phyloP scores from a whole-genome alignment of 2,113 vertebrate genomes.

The Romanogobio albipinnatus region DNA sequence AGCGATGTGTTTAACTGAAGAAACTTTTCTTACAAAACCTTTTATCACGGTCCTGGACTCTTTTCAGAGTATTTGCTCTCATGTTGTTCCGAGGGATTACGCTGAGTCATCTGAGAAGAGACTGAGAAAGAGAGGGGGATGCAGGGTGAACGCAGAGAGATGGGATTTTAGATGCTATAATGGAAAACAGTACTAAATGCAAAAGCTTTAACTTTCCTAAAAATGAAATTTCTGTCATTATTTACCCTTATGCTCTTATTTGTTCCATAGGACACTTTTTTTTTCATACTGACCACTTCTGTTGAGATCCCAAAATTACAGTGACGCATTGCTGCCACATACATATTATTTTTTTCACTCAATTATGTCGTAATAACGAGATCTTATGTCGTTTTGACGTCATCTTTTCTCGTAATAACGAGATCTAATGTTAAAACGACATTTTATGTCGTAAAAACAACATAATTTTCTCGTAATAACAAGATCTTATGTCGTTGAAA shows the following conservation, averaged over 20 bases:
- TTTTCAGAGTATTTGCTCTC: slow-evolving; percentile 30
- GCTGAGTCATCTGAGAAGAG: slow-evolving; percentile 46
- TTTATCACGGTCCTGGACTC: slow-evolving; percentile 45
- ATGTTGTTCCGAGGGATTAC: slow-evolving; percentile 49
- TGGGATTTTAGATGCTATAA: slow-evolving; percentile 26
- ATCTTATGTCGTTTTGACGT: too few species aligned
- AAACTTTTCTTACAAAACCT: slow-evolving; percentile 42
- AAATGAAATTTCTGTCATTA: not conserved
- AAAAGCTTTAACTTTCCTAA: not conserved
- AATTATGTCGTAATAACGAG: too few species aligned
- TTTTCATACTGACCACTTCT: not conserved
- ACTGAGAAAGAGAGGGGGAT: not conserved
- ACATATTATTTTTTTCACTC: too few species aligned
- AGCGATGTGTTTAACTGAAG: slow-evolving; percentile 18
- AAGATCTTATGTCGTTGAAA: too few species aligned
- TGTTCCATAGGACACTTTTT: not conserved
- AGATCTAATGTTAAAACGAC: too few species aligned
- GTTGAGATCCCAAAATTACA: not conserved
- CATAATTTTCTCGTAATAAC: too few species aligned
- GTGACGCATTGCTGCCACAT: too few species aligned
- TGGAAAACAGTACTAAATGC: not conserved
- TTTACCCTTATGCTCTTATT: not conserved
- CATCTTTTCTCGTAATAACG: too few species aligned
- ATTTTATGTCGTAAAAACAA: too few species aligned
- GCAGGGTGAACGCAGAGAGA: not conserved